Evolutionary conservation across 2,113 vertebrate genomes (phyloP).

Genomic region (Hystrix brachyura): DNA sequence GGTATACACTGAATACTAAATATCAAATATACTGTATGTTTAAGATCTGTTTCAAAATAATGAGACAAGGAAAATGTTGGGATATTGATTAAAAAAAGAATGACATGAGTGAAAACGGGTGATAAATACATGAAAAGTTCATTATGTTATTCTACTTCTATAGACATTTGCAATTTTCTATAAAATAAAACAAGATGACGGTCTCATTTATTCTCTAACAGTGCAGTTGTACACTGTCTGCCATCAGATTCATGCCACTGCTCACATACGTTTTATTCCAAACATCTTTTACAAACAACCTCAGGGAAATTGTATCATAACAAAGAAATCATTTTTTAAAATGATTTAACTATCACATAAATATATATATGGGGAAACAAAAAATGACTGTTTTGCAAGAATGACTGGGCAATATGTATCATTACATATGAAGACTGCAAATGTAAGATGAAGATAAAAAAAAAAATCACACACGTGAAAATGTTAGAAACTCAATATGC

Average conservation of each 20-base stretch:
- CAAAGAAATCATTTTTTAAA: conserved; percentile 26
- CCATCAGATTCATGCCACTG: not conserved
- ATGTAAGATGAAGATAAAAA: not conserved
- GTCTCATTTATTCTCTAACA: not conserved
- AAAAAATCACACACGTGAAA: not conserved
- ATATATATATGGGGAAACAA: not conserved
- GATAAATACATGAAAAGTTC: not conserved
- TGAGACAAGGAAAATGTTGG: not conserved
- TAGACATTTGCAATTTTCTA: not conserved
- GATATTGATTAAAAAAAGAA: not conserved
- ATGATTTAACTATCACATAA: not conserved
- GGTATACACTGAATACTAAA: not conserved
- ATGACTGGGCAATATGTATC: not conserved
- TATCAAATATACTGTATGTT: not conserved
- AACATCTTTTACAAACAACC: conserved; percentile 38
- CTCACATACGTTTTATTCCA: not conserved
- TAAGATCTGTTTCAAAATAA: conserved; percentile 42
- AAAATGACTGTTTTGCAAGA: not conserved
- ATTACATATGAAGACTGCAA: not conserved
- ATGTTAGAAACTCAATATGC: not conserved
- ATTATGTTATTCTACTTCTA: not conserved
- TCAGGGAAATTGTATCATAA: not conserved
- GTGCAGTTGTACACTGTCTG: not conserved
- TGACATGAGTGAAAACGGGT: not conserved
- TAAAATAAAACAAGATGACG: not conserved